Evolutionary conservation across 2,888 invertebrate genomes (phyloP), one percentile per base, ranked within the genome.

Genomic region (Salpingus planirostris): DNA sequence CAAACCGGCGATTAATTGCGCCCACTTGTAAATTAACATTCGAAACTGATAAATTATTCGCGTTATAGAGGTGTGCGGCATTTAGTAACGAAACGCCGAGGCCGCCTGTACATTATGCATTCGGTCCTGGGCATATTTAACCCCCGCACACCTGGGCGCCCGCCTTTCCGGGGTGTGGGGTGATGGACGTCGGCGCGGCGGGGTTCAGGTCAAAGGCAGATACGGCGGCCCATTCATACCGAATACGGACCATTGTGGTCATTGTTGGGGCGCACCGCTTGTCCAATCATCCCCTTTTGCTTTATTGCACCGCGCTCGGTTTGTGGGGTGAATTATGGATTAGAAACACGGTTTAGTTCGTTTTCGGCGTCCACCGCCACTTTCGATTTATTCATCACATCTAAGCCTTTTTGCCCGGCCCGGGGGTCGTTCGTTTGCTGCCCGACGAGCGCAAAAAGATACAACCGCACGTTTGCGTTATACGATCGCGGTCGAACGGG

Each of bases 271-370:
- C 36, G 25, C 15, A 29, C 36, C 32, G 36, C 36, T 29, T 36
- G 36, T 36, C 36, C 36, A 36, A 36, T 36, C 36, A 32, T 36
- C 31, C 31, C 27, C 32, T 36, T 36, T 36, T 32, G 32, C 32
- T 36, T 36, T 36, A 36, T 36, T 36, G 36, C 32, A 32, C 31
- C 27, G 15, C 24, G 27, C 25, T 24, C 25, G 32, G 36, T 36
- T 36, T 36, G 31, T 24, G 27, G 18, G 32, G 31, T 36, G 36
- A 36, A 36, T 36, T 36, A 36, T 36, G 36, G 36, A 36, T 31
- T 21, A 31, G 27, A 24, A 31, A 36, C 36, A 36, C 36, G 36
- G 31, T 24, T 26, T 23, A 11, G 10, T 6, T 4, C 5, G 10
- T 23, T 7, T 23, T 10, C 18, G 8, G 18, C 5, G 18, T 6